These are phyloP conservation scores for Opisthocomus hoazin DNA, from an alignment of 2,113 vertebrate species.

Conservation along the genomic window DNA sequence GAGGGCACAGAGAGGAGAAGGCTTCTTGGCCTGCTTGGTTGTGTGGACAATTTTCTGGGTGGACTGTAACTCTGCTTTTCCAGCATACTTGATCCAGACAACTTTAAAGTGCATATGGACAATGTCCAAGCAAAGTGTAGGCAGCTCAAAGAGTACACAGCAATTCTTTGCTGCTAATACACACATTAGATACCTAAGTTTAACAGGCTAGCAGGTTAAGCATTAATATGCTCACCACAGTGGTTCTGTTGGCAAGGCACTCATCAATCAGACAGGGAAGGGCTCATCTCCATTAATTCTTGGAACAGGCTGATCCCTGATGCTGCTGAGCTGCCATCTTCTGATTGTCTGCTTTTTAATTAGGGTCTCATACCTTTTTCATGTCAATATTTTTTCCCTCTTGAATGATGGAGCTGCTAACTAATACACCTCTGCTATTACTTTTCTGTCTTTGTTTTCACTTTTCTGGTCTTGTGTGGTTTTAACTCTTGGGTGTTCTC, in stretches of 20 bases:
- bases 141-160: neutral
- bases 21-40: neutral
- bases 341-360: neutral
- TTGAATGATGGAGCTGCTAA: neutral
- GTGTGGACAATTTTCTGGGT: neutral
- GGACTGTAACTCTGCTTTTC: neutral
- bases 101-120: neutral
- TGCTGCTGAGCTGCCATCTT: neutral
- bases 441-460: neutral
- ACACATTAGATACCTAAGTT: neutral
- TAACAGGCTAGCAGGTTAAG: neutral
- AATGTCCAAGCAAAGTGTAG: neutral
- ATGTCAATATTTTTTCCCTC: neutral
- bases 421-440: neutral
- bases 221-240: conserved; percentile 9
- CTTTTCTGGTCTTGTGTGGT: neutral
- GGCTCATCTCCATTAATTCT: neutral
- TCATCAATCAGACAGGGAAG: neutral
- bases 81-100: neutral
- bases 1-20: neutral
- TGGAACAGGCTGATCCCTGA: neutral
- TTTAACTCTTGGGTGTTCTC: neutral
- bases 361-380: neutral
- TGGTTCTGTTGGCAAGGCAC: neutral
- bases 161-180: neutral